Conservation (phyloP, 2,113 vertebrate genomes). For the Daphoenositta chrysoptera region DNA sequence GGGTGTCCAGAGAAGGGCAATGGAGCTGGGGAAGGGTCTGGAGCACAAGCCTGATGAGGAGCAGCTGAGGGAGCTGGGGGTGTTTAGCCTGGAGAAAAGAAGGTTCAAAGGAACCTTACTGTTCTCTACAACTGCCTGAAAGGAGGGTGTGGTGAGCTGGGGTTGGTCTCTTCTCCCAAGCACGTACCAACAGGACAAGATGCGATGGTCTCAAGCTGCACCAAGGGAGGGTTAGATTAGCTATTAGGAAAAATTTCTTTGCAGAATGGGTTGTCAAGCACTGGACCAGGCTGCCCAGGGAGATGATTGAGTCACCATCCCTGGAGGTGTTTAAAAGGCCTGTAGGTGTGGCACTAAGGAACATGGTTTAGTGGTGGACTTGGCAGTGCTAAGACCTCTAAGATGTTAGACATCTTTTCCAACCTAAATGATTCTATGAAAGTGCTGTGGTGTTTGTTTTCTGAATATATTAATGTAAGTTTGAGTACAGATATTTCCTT, state of each 20-base stretch:
- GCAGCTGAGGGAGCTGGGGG: accelerated
- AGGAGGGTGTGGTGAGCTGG: neutral
- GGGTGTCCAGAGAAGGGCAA: accelerated
- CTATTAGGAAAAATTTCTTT: neutral
- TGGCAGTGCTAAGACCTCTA: neutral
- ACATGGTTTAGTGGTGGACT: neutral
- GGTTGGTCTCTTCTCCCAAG: neutral
- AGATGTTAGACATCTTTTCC: neutral
- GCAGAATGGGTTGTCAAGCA: neutral
- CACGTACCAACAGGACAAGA: neutral
- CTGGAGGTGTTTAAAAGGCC: neutral
- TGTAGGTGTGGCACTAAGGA: neutral
- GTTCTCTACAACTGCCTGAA: accelerated
- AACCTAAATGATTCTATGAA: neutral
- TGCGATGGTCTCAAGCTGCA: neutral
- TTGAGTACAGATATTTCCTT: neutral
- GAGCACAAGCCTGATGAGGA: neutral
- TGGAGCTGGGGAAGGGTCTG: neutral
- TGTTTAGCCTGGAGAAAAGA: neutral
- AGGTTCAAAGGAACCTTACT: neutral
- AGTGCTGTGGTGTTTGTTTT: neutral
- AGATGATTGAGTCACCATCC: neutral
- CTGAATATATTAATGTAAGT: neutral
- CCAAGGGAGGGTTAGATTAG: neutral
- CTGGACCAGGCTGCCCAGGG: neutral